Conservation (phyloP, 2,797 vertebrate genomes). For the Crocidura indochinensis region DNA sequence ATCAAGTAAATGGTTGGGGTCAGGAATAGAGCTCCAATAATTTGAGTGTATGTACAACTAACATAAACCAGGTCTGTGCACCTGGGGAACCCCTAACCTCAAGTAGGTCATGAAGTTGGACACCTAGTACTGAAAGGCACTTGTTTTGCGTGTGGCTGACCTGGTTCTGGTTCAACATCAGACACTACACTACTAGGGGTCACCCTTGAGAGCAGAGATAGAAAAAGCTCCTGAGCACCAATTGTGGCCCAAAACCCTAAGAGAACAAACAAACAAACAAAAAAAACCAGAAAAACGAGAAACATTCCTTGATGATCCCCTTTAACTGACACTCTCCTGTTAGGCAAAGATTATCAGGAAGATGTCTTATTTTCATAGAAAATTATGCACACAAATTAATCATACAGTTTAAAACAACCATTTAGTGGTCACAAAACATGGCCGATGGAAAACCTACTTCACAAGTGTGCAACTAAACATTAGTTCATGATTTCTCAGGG, state of each 20-base stretch:
- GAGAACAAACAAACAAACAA: no score
- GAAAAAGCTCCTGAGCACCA: no score
- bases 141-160: no score
- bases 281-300: no score
- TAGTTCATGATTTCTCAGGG: background rate
- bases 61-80: no score
- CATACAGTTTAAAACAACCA: constrained; percentile 13
- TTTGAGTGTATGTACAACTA: background rate
- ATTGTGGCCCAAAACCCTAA: no score
- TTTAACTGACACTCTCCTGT: background rate
- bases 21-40: background rate
- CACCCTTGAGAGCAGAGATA: no score
- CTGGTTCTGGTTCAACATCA: no score
- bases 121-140: no score
- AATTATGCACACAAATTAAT: background rate
- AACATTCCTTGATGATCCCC: background rate
- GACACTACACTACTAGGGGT: no score
- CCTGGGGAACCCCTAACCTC: no score
- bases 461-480: background rate
- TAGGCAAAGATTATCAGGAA: background rate
- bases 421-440: background rate
- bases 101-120: no score
- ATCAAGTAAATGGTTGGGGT: background rate
- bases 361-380: background rate
- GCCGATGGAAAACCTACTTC: background rate